Conservation (phyloP, 2,888 invertebrate species). For the Sepiola atlantica region DNA sequence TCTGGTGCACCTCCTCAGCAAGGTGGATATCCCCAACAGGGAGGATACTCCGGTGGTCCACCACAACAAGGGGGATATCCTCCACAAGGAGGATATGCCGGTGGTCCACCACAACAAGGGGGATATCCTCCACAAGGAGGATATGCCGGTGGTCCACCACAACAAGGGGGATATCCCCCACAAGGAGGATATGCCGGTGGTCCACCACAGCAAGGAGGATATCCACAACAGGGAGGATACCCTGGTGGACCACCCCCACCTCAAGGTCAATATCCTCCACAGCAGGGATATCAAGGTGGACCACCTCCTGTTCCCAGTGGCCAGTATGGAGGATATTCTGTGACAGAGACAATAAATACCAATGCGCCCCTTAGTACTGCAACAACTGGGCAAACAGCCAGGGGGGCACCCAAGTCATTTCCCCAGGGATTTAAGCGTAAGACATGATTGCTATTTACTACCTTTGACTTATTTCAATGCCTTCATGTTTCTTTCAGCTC, state of each 20-base stretch:
- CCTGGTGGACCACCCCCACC: background rate
- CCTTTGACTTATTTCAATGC: too few relatives aligned
- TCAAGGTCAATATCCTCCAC: background rate
- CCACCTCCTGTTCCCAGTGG: background rate
- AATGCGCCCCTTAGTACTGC: background rate
- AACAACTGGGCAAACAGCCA: background rate
- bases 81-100: conserved; percentile 51
- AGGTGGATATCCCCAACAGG: conserved; percentile 49
- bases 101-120: conserved; percentile 48
- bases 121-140: conserved; percentile 50
- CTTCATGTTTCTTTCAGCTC: too few relatives aligned
- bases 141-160: background rate
- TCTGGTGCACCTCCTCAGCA: conserved; percentile 46
- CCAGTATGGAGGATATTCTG: background rate
- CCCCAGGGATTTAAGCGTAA: background rate
- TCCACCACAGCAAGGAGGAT: background rate
- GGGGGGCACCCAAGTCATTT: background rate
- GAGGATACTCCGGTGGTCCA: conserved; percentile 47
- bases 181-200: conserved; percentile 14
- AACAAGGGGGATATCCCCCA: conserved; percentile 36
- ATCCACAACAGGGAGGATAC: background rate
- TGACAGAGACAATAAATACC: background rate
- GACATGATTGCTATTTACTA: background rate
- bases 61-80: conserved; percentile 49
- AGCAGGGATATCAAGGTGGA: background rate